Conservation (phyloP, 2,888 invertebrate genomes). For the Ephialtes manifestator region DNA sequence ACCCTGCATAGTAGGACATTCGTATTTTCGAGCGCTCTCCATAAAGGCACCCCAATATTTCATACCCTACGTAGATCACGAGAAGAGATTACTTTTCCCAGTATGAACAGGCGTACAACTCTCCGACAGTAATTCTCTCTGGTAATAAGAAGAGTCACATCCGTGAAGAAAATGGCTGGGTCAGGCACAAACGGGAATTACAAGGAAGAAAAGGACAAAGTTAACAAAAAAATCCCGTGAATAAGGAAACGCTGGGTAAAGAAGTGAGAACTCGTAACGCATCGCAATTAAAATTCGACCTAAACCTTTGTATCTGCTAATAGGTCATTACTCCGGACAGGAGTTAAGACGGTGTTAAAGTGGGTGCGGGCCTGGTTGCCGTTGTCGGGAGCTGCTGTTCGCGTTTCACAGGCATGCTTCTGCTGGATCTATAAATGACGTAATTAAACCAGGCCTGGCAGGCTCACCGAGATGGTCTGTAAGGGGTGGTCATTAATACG, state of each 20-base stretch:
- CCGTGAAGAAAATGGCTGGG: conserved; percentile 3
- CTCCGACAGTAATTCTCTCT: conserved; percentile 33
- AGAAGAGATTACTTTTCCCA: conserved; percentile 38
- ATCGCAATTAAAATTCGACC: conserved; percentile 80
- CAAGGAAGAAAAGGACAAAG: conserved; percentile 23
- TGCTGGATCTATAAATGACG: conserved; percentile 72
- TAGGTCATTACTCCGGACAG: conserved; percentile 77
- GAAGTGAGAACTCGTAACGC: conserved; percentile 58
- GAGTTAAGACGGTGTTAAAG: conserved; percentile 74
- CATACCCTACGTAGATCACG: conserved; percentile 20
- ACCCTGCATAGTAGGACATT: conserved; percentile 16
- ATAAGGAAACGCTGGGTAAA: conserved; percentile 29
- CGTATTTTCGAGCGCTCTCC: conserved; percentile 40
- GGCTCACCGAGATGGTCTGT: conserved; percentile 72
- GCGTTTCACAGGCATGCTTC: conserved; percentile 40
- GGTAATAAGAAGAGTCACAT: conserved; percentile 6
- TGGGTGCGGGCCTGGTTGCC: conserved; percentile 57
- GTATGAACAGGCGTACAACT: conserved; percentile 13
- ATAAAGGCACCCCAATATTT: conserved; percentile 41
- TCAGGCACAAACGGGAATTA: conserved; percentile 11
- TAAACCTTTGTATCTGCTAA: conserved; percentile 81
- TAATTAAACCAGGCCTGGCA: conserved; percentile 65
- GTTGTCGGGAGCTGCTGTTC: conserved; percentile 31
- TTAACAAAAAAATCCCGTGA: conserved; percentile 40
- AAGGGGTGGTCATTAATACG: conserved; percentile 79